A percentile compares a stretch with the other conserved stretches of the same genome.
phyloP scores from a whole-genome alignment of 2,113 vertebrate species.

The Numida meleagris region DNA sequence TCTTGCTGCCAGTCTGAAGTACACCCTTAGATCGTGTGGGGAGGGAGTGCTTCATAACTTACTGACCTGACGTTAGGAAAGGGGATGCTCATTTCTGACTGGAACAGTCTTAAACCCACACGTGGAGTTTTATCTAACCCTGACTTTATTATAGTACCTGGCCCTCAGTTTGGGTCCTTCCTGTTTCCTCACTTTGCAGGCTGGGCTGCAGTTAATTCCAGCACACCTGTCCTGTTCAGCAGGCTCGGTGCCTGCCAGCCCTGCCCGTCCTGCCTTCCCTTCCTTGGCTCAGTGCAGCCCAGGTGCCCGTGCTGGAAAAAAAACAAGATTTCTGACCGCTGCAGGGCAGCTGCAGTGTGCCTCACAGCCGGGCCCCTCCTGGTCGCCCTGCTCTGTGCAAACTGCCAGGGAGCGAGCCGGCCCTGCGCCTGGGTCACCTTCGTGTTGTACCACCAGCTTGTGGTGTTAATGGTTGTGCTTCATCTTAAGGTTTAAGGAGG shows the following conservation, averaged over 20 bases:
- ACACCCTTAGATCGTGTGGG: background rate
- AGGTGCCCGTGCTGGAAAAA: too few species aligned
- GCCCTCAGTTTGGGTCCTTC: background rate
- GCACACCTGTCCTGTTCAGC: background rate
- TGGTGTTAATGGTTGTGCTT: background rate
- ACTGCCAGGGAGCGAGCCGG: background rate
- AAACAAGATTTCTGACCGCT: background rate
- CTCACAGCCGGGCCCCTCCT: background rate
- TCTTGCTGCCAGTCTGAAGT: background rate
- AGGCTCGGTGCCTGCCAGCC: background rate
- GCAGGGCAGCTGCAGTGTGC: background rate
- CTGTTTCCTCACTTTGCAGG: background rate
- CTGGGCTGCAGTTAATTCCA: background rate
- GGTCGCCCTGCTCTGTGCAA: background rate
- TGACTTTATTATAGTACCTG: background rate
- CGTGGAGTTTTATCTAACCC: background rate
- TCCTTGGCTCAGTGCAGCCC: background rate
- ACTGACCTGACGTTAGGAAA: background rate
- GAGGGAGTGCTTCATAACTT: background rate
- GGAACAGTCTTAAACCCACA: background rate
- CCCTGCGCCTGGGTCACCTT: background rate
- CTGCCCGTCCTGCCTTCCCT: background rate
- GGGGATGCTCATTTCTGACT: background rate
- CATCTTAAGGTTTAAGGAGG: too few species aligned
- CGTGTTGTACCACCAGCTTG: background rate